Evolutionary conservation across 2,888 invertebrate genomes (phyloP).

Genomic region (Sphaeridia pumilis): DNA sequence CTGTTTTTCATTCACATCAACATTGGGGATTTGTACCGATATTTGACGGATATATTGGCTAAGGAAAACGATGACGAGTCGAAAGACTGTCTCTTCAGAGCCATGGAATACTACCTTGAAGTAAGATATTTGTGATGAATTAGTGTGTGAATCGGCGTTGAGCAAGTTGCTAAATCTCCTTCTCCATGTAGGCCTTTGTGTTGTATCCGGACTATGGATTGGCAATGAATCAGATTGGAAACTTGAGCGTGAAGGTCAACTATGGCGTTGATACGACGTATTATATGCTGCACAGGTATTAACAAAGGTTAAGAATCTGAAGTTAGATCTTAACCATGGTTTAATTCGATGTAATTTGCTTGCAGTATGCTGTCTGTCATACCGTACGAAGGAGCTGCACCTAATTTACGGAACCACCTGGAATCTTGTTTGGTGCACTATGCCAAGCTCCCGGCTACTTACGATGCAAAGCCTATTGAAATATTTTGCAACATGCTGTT

Average conservation of each 20-base stretch:
- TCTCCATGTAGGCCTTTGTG: slow-evolving; percentile 22
- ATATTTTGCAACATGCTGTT: slow-evolving; percentile 24
- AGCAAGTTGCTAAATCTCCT: not conserved
- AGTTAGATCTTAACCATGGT: not conserved
- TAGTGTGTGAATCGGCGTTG: not conserved
- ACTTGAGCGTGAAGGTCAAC: slow-evolving; percentile 23
- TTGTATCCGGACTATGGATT: slow-evolving; percentile 26
- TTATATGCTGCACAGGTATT: slow-evolving; percentile 32
- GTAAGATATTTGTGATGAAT: slow-evolving; percentile 5
- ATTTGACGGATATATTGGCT: slow-evolving; percentile 26
- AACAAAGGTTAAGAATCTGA: not conserved
- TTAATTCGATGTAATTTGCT: not conserved
- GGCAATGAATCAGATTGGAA: slow-evolving; percentile 31
- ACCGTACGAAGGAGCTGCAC: slow-evolving; percentile 28
- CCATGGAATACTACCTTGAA: slow-evolving; percentile 27
- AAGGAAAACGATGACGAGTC: slow-evolving; percentile 14
- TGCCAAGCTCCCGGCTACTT: slow-evolving; percentile 25
- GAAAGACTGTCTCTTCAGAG: slow-evolving; percentile 16
- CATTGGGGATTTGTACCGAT: slow-evolving; percentile 30
- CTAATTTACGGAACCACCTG: slow-evolving; percentile 26
- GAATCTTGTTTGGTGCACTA: slow-evolving; percentile 26
- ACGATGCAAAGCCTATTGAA: slow-evolving; percentile 26
- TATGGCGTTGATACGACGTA: slow-evolving; percentile 26
- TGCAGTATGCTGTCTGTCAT: slow-evolving; percentile 20
- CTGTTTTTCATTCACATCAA: slow-evolving; percentile 27